Evolutionary conservation across 2,888 invertebrate species (phyloP), one percentile per base, ranked within the genome.

Genomic region (Sphaeridia pumilis): DNA sequence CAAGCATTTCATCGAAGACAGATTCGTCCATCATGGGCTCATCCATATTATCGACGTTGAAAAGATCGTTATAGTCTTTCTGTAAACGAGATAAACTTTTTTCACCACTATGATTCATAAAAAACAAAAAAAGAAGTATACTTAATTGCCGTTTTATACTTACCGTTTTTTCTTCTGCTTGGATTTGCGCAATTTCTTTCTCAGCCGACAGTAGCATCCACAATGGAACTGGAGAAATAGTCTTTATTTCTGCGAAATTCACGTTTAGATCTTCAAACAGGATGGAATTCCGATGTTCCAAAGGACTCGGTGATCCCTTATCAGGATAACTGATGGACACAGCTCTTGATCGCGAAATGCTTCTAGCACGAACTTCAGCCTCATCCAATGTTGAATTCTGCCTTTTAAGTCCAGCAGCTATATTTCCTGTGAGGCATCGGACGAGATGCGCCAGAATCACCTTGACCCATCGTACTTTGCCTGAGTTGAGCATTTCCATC

Each of bases 401-500:
- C n/a, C 65, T 52, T 45, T 62, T 65, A 14, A 65, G 31, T 20
- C 55, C 49, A 7, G 53, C 41, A 27, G 56, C 50, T 10, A 54
- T 44, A 24, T 54, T 54, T 1, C 65, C 63, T 12, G 60, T 62
- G 57, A 65, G 56, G 27, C 62, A 63, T 52, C 65, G 54, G 27
- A 97, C 92, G 50, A 99, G 77, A 76, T 99, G 97, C 1, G 92
- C 86, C 41, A 99, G 76, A 59, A 99, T 98, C 1, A 97, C 97
- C 70, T 97, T 95, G 0, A 98, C 98, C 82, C 97, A 88, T 67
- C 90, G 78, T 63, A 93, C 94, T 74, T 94, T 95, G 2, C 98
- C 98, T 49, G 94, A 95, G 73, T 97, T 97, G 26, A 99, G 76
- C 35, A 99, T 73, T 69, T 98, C 98, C 87, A 98, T 95, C 31